Conservation (phyloP, 2,888 invertebrate genomes). For the Thalpophila matura region DNA sequence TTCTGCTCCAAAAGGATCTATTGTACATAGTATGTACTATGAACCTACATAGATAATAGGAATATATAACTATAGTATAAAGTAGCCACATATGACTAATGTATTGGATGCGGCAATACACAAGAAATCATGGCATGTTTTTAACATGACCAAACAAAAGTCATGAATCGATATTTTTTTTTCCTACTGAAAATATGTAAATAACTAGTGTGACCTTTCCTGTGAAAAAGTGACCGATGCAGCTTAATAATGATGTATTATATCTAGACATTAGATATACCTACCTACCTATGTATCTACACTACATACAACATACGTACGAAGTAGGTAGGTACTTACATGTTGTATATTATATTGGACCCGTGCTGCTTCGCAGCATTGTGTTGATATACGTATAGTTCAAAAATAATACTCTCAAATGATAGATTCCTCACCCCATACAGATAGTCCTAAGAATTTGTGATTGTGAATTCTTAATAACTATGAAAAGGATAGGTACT, state of each 20-base stretch:
- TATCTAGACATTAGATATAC: background rate
- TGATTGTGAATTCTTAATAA: too few relatives aligned
- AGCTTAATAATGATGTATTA: too few relatives aligned
- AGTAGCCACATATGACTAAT: background rate
- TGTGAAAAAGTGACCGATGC: constrained; percentile 15
- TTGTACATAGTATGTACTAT: background rate
- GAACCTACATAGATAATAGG: background rate
- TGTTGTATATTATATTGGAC: too few relatives aligned
- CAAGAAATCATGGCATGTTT: background rate
- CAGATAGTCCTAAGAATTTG: too few relatives aligned
- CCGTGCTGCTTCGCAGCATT: too few relatives aligned
- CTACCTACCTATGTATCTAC: too few relatives aligned
- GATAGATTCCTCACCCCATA: too few relatives aligned
- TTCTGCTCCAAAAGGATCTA: constrained; percentile 1
- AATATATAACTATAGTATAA: background rate
- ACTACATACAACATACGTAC: too few relatives aligned
- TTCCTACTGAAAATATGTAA: background rate
- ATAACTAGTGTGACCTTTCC: constrained; percentile 8
- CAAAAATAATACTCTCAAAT: too few relatives aligned
- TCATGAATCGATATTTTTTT: constrained; percentile 22
- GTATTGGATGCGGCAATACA: background rate
- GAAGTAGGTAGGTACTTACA: too few relatives aligned
- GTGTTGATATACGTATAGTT: too few relatives aligned
- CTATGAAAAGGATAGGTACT: too few relatives aligned
- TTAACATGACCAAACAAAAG: background rate